Conservation (phyloP, 2,797 vertebrate species). For the Pteronotus mesoamericanus region DNA sequence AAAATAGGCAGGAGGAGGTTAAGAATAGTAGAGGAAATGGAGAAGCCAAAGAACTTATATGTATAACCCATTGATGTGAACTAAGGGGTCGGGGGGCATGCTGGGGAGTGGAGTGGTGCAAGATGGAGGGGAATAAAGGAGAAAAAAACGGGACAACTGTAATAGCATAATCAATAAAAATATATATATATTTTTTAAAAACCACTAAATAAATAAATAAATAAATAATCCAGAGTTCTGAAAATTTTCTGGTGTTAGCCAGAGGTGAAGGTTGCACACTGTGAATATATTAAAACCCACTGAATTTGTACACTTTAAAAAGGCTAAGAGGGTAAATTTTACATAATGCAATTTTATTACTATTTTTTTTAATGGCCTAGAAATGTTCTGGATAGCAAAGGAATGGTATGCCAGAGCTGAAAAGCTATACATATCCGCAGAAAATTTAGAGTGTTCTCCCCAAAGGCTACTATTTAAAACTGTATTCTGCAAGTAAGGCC, state of each 20-base stretch:
- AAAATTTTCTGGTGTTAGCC: neutral
- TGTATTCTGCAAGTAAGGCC: neutral
- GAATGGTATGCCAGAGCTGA: neutral
- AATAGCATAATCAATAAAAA: too few relatives aligned
- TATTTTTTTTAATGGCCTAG: neutral
- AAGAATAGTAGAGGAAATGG: too few relatives aligned
- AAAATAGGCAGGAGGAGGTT: too few relatives aligned
- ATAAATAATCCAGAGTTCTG: neutral
- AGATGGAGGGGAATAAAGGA: too few relatives aligned
- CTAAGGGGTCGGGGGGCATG: too few relatives aligned
- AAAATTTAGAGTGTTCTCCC: neutral
- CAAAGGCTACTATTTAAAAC: neutral
- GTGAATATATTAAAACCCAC: neutral
- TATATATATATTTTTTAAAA: too few relatives aligned
- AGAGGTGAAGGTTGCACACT: neutral
- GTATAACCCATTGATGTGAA: too few relatives aligned
- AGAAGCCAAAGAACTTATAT: too few relatives aligned
- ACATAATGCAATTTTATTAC: neutral
- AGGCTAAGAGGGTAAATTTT: neutral
- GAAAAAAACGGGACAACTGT: too few relatives aligned
- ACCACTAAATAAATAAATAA: too few relatives aligned
- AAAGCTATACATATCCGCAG: neutral
- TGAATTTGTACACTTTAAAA: neutral
- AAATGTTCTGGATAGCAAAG: neutral
- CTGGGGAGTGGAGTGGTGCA: too few relatives aligned